Percentiles rank a stretch among this genome's conserved stretches.
Evolutionary conservation across 2,888 invertebrate genomes (phyloP).

Genomic region (Nasonia oneida): DNA sequence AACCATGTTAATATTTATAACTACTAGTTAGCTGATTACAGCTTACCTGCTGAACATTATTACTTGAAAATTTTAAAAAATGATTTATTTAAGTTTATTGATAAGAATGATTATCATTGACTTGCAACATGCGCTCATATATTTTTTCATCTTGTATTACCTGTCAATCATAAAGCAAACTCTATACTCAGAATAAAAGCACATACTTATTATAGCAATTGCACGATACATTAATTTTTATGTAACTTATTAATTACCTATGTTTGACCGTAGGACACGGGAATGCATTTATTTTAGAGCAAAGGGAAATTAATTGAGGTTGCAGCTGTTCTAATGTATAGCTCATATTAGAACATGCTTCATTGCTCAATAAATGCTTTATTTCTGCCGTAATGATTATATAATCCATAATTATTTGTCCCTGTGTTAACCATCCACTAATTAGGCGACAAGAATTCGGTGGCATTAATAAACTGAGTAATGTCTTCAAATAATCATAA

Average conservation of each 20-base stretch:
- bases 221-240: too few relatives aligned
- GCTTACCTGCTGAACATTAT: too few relatives aligned
- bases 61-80: too few relatives aligned
- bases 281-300: conserved; percentile 80
- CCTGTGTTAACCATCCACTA: conserved; percentile 86
- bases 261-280: conserved; percentile 79
- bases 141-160: too few relatives aligned
- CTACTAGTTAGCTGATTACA: too few relatives aligned
- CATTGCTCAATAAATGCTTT: conserved; percentile 70
- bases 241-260: conserved; percentile 70
- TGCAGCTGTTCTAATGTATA: conserved; percentile 80
- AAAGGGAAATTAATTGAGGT: conserved; percentile 80
- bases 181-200: too few relatives aligned
- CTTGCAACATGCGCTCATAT: too few relatives aligned
- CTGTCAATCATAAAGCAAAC: too few relatives aligned
- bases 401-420: conserved; percentile 87
- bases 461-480: conserved; percentile 83
- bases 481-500: conserved; percentile 83
- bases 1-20: too few relatives aligned
- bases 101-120: too few relatives aligned
- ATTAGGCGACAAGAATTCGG: conserved; percentile 81
- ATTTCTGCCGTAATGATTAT: conserved; percentile 85
- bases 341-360: conserved; percentile 72
- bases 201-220: too few relatives aligned
- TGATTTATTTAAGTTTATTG: too few relatives aligned